These are phyloP conservation scores for Todiramphus saurophagus DNA, from an alignment of 2,113 vertebrate genomes.

Conservation along the genomic window DNA sequence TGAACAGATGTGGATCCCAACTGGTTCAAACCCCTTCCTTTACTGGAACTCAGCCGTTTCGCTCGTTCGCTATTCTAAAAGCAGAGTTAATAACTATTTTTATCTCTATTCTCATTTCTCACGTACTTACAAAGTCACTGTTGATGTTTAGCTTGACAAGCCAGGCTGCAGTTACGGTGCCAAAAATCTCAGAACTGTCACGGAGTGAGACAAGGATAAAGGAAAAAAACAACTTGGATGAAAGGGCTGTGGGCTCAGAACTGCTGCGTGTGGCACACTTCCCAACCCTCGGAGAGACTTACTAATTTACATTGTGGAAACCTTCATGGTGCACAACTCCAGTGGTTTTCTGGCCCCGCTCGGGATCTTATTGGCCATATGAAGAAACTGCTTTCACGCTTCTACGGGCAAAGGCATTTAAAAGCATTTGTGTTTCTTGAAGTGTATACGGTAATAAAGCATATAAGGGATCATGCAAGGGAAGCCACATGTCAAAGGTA, in stretches of 20 bases:
- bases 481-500: neutral
- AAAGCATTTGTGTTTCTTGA: neutral
- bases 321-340: slow-evolving; percentile 25
- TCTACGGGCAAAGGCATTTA: neutral
- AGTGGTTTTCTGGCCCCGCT: slow-evolving; percentile 31
- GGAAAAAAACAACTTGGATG: slow-evolving; percentile 47
- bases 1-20: neutral
- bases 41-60: neutral
- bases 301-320: neutral
- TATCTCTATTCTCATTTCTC: slow-evolving; percentile 44
- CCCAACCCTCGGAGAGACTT: slow-evolving; percentile 50
- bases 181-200: slow-evolving; percentile 62
- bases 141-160: slow-evolving; percentile 52
- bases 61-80: slow-evolving; percentile 21
- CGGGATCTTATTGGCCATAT: neutral
- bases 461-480: neutral
- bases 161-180: slow-evolving; percentile 52
- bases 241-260: slow-evolving; percentile 47
- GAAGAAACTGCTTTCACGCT: neutral
- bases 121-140: slow-evolving; percentile 37
- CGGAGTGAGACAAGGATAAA: slow-evolving; percentile 47
- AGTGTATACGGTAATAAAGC: neutral
- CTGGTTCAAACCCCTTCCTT: neutral
- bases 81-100: slow-evolving; percentile 56
- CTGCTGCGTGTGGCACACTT: slow-evolving; percentile 47